A percentile compares a stretch with the other conserved stretches of the same genome.
phyloP scores from a whole-genome alignment of 1,140 invertebrate species.

The Euwallacea fornicatus region DNA sequence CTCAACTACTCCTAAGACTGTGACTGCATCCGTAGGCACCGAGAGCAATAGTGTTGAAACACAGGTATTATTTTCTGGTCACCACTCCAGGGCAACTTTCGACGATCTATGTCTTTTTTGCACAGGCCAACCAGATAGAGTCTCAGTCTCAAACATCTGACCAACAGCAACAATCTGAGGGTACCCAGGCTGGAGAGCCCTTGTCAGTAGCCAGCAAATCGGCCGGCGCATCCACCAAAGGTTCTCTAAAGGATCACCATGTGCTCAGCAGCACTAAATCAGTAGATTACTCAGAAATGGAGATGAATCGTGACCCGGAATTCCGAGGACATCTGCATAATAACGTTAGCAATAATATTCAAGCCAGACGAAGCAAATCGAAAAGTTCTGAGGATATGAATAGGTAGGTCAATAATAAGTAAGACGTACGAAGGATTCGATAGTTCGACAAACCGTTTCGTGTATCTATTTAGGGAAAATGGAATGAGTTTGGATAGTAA shows the following conservation, averaged over 20 bases:
- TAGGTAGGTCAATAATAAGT: slow-evolving; percentile 49
- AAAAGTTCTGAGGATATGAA: slow-evolving; percentile 90
- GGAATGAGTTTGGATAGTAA: slow-evolving; percentile 63
- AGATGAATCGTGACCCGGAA: slow-evolving; percentile 64
- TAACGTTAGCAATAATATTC: slow-evolving; percentile 67
- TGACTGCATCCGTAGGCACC: slow-evolving; percentile 64
- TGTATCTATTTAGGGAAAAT: slow-evolving; percentile 49
- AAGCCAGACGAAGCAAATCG: slow-evolving; percentile 68
- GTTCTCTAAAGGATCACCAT: slow-evolving; percentile 63
- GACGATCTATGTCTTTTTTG: no score
- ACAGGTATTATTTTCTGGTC: slow-evolving; percentile 38
- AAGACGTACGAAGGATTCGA: not conserved
- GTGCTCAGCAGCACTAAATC: slow-evolving; percentile 64
- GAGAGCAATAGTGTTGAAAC: slow-evolving; percentile 54
- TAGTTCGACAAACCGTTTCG: not conserved
- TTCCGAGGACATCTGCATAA: slow-evolving; percentile 63
- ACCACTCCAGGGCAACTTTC: no score
- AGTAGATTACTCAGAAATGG: slow-evolving; percentile 74
- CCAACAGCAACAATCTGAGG: slow-evolving; percentile 66
- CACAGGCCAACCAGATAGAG: slow-evolving; percentile 48
- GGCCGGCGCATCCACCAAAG: slow-evolving; percentile 60
- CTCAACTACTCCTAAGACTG: slow-evolving; percentile 60
- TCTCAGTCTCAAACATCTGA: slow-evolving; percentile 56
- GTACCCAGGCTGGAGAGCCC: slow-evolving; percentile 77
- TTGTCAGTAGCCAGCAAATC: slow-evolving; percentile 60